Percentiles rank a stretch among this genome's conserved stretches.
These are phyloP conservation scores for Siniperca scherzeri DNA, from an alignment of 2,797 vertebrate species.

Conservation along the genomic window DNA sequence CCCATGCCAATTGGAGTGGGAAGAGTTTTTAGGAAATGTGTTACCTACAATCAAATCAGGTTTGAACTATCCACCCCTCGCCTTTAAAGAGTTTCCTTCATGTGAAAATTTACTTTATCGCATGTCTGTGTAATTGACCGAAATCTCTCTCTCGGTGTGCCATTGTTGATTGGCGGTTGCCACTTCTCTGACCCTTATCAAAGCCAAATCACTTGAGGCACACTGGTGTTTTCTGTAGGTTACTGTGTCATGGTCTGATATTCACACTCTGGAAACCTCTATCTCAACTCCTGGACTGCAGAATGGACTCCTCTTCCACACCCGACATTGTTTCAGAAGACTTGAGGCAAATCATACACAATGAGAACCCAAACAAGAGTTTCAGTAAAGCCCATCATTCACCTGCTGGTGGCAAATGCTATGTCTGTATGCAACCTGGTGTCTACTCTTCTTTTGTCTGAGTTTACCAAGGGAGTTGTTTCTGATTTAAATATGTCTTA, in stretches of 20 bases:
- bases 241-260: constrained; percentile 51
- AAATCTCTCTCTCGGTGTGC: constrained; percentile 68
- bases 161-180: constrained; percentile 58
- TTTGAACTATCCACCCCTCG: constrained; percentile 80
- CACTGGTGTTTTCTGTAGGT: constrained; percentile 63
- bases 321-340: constrained; percentile 59
- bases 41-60: constrained; percentile 80
- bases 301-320: constrained; percentile 66
- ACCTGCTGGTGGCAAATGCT: constrained; percentile 76
- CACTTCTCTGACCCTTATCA: constrained; percentile 49
- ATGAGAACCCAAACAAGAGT: constrained; percentile 56
- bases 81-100: constrained; percentile 80
- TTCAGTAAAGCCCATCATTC: constrained; percentile 62
- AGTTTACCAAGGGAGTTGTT: constrained; percentile 75
- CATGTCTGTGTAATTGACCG: constrained; percentile 72
- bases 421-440: constrained; percentile 82
- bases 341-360: constrained; percentile 44
- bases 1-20: constrained; percentile 70
- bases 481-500: constrained; percentile 81
- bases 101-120: constrained; percentile 67
- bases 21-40: constrained; percentile 72
- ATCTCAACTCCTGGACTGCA: constrained; percentile 54
- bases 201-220: constrained; percentile 71
- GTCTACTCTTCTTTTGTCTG: constrained; percentile 75
- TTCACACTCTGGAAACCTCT: constrained; percentile 60